Evolutionary conservation across 1,140 invertebrate species (phyloP).

Genomic region (silkworm (Bombyx mori)): ASM3026992v2 NC_085119.1:8572501-8573000

Average conservation of each 20-base stretch:
- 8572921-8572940: no score
- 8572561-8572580: not conserved
- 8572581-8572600: not conserved
- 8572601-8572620: not conserved
- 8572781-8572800: constrained; percentile 44
- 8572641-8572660: constrained; percentile 5
- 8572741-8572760: constrained; percentile 62
- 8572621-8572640: not conserved
- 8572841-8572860: constrained; percentile 21
- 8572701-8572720: constrained; percentile 60
- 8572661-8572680: constrained; percentile 34
- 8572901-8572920: no score
- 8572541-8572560: not conserved
- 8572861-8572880: constrained; percentile 14
- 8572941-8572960: no score
- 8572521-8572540: not conserved
- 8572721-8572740: constrained; percentile 52
- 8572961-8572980: no score
- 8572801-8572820: constrained; percentile 44
- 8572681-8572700: constrained; percentile 8
- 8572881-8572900: constrained; percentile 1
- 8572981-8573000: no score
- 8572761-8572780: constrained; percentile 54
- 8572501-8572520: no score
- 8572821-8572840: constrained; percentile 27